Evolutionary conservation across 2,888 invertebrate species (phyloP), one percentile per base, ranked within the genome.

Genomic region (Adelognathus sp.): DNA sequence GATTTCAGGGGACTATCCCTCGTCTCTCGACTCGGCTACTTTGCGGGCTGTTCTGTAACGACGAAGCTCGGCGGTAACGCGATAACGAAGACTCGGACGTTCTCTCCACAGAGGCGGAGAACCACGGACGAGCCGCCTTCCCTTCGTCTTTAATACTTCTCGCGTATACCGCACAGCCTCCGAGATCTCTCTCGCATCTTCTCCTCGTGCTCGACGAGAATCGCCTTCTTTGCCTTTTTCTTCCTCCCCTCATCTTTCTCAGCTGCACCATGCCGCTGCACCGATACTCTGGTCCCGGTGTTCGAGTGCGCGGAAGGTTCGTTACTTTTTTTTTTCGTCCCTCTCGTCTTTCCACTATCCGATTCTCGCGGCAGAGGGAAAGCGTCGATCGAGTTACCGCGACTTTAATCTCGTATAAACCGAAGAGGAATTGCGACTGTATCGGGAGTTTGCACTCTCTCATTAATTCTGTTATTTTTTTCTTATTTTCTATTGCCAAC

Each of bases 21-120:
- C 46, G 31, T 11, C 61, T 64, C 54, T 29, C 58, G 58, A 50
- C 27, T n/a, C 29, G 24, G 60, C 72, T 63, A 31, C 56, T 50
- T 46, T 61, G 39, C 44, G 67, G n/a, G 73, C 33, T 69, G 56
- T 77, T 50, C 46, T 69, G 9, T 33, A 69, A n/a, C 52, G 50
- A 18, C 39, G 69, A 46, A 70, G 56, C 69, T 63, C 29, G 69
- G 69, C 18, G n/a, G 58, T 70, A 69, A 73, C 73, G 50, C 56
- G 73, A 78, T 78, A 73, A 73, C 78, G 73, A 73, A 64, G 58
- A 69, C 69, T 9, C 50, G 21, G 50, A 56, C 69, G 63, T 64
- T 67, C 54, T 56, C 27, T 44, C n/a, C n/a, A 52, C 46, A 27
- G 63, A 67, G 56, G 56, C 50, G 46, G 69, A 58, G 41, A 58